A percentile compares a stretch with the other conserved stretches of the same genome.
Conservation (phyloP, 2,113 vertebrate species). For the Petromus typicus region DNA sequence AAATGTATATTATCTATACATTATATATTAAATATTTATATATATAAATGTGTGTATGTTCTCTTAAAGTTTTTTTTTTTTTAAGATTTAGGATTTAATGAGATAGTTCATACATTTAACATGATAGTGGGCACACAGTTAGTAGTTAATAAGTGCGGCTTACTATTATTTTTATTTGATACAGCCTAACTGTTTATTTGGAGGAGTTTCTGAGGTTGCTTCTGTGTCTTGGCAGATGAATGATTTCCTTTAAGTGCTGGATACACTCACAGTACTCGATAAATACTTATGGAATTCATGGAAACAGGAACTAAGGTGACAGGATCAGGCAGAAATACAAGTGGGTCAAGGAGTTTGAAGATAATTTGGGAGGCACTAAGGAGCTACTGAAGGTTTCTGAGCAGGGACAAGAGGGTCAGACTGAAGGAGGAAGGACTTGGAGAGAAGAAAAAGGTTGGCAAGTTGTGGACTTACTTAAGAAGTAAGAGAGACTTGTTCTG, state of each 20-base stretch:
- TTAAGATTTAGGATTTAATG: not conserved
- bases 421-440: not conserved
- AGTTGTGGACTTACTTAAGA: not conserved
- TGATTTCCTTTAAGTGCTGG: not conserved
- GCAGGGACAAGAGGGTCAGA: not conserved
- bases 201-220: not conserved
- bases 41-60: no score
- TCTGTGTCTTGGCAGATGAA: not conserved
- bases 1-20: no score
- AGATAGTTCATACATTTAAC: not conserved
- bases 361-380: not conserved
- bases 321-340: not conserved
- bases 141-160: not conserved
- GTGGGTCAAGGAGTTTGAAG: constrained; percentile 2
- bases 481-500: not conserved
- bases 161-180: not conserved
- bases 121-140: not conserved
- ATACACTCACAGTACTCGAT: not conserved
- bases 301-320: not conserved
- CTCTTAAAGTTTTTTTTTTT: no score
- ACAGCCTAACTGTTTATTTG: not conserved
- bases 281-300: not conserved
- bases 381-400: constrained; percentile 2
- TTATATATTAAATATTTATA: no score
- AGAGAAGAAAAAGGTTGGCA: not conserved